Evolutionary conservation across 2,113 vertebrate genomes (phyloP).

Genomic region (Stomatorhinus ivindoensis): DNA sequence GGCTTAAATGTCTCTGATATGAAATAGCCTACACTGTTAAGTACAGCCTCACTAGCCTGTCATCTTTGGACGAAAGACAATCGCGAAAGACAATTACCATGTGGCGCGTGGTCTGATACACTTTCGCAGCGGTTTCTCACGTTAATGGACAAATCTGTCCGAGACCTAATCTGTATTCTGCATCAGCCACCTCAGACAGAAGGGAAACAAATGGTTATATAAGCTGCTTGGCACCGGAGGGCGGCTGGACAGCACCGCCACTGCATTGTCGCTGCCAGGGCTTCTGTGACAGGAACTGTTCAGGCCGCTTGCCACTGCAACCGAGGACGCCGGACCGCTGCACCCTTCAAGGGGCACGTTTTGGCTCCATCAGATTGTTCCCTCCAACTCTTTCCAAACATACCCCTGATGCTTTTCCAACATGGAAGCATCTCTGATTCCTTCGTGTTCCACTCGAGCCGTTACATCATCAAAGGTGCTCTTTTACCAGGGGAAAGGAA

Average conservation of each 20-base stretch:
- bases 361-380: background rate
- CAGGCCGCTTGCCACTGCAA: background rate
- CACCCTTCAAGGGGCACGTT: background rate
- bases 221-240: background rate
- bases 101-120: background rate
- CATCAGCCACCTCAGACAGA: background rate
- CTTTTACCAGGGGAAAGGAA: background rate
- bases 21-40: background rate
- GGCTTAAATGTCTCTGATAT: background rate
- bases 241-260: background rate
- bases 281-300: constrained; percentile 3
- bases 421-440: background rate
- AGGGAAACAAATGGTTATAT: constrained; percentile 10
- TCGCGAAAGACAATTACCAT: background rate
- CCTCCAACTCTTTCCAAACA: background rate
- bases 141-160: background rate
- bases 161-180: constrained; percentile 8
- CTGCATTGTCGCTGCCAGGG: background rate
- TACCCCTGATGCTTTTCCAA: background rate
- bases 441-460: background rate
- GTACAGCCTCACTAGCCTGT: background rate
- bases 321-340: background rate
- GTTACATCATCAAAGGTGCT: background rate
- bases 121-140: background rate
- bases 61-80: background rate